Percentiles rank a stretch among this genome's conserved stretches.
Conservation (phyloP, 2,113 vertebrate genomes). For the Psephotus haematonotus region DNA sequence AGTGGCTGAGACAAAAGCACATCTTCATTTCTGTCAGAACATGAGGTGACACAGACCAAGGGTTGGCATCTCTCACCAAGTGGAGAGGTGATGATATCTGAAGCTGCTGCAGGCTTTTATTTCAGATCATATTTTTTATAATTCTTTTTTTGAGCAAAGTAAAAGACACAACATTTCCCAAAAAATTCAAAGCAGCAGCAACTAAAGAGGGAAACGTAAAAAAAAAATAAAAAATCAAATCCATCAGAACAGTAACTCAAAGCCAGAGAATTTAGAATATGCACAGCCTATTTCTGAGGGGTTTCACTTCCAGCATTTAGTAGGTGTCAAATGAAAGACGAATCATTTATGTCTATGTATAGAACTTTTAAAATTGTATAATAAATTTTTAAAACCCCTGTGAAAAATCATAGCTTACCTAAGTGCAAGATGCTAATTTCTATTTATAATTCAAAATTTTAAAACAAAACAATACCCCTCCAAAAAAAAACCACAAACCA, state of each 20-base stretch:
- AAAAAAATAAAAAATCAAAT: background rate
- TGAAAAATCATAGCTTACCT: background rate
- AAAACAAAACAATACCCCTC: background rate
- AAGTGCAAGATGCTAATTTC: background rate
- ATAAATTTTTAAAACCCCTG: background rate
- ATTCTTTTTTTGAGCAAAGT: background rate
- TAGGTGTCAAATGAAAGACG: background rate
- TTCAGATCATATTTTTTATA: background rate
- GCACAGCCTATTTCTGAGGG: background rate
- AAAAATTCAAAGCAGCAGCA: background rate
- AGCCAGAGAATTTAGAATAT: background rate
- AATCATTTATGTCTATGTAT: background rate
- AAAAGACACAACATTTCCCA: background rate
- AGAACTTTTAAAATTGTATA: background rate
- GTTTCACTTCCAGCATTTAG: background rate
- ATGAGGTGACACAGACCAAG: background rate
- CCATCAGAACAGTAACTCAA: background rate
- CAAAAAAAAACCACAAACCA: background rate
- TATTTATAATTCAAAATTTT: background rate
- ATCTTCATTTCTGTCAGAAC: background rate
- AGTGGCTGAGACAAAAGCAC: background rate
- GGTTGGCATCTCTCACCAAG: background rate
- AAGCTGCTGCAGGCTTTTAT: background rate
- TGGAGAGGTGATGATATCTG: background rate
- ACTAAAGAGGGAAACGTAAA: background rate